These are phyloP conservation scores for Campaea margaritaria DNA, from an alignment of 2,888 invertebrate genomes.

Conservation along the genomic window DNA sequence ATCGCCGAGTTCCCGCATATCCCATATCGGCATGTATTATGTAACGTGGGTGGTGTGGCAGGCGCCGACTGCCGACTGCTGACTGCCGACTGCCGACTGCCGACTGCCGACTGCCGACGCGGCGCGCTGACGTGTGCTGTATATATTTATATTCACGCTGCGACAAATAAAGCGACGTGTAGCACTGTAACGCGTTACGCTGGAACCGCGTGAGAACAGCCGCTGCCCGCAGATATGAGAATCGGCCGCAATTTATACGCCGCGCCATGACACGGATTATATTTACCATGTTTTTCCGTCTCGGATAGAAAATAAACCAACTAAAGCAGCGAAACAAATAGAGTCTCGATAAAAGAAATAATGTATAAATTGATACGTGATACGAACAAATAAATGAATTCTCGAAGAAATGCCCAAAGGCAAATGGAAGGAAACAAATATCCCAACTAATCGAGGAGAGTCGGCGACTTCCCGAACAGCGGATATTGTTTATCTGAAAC, in stretches of 20 bases:
- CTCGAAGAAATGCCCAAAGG: slow-evolving; percentile 11
- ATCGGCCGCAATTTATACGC: too few relatives aligned
- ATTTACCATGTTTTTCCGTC: background rate
- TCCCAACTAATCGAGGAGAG: background rate
- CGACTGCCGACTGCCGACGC: background rate
- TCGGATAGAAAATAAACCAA: background rate
- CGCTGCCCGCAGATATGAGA: too few relatives aligned
- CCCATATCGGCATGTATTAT: too few relatives aligned
- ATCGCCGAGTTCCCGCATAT: too few relatives aligned
- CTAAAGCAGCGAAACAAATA: background rate
- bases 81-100: background rate
- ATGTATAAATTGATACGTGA: slow-evolving; percentile 11
- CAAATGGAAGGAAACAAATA: slow-evolving; percentile 13
- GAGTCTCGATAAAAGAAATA: background rate
- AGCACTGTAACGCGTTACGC: too few relatives aligned
- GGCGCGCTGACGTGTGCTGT: too few relatives aligned
- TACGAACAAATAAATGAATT: slow-evolving; percentile 16
- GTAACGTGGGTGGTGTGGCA: too few relatives aligned
- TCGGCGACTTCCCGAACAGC: background rate
- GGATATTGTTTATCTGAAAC: slow-evolving; percentile 3
- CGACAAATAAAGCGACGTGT: too few relatives aligned
- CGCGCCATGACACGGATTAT: too few relatives aligned
- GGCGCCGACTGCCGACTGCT: background rate
- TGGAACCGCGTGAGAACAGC: too few relatives aligned
- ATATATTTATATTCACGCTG: too few relatives aligned